phyloP scores from a whole-genome alignment of 2,797 vertebrate genomes.

The Tokudaia tokunoshimensis region DNA sequence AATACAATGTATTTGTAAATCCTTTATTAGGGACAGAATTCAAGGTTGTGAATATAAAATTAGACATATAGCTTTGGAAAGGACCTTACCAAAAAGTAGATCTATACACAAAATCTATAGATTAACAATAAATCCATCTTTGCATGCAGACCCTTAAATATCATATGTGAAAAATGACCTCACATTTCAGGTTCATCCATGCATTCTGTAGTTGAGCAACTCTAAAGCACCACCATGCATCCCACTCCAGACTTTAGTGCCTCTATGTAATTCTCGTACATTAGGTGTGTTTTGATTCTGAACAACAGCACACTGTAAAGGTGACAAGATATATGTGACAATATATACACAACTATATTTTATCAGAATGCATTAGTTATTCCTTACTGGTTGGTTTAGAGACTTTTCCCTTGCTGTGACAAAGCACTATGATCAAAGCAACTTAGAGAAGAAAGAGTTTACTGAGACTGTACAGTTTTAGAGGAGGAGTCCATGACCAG shows the following conservation, averaged over 20 bases:
- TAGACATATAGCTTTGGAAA: neutral
- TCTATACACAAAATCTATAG: neutral
- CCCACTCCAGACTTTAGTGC: neutral
- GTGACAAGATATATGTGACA: neutral
- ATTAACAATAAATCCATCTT: neutral
- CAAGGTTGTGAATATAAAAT: slow-evolving; percentile 24
- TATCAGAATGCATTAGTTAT: neutral
- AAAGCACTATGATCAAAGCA: neutral
- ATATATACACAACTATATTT: too few relatives aligned
- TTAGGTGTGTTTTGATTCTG: neutral
- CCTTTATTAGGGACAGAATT: neutral
- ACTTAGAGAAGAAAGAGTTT: neutral
- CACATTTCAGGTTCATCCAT: neutral
- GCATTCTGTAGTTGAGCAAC: neutral
- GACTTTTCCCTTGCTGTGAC: neutral
- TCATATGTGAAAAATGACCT: neutral
- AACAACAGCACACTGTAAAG: neutral
- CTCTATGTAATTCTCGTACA: neutral
- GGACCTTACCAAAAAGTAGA: neutral
- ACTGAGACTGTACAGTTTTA: neutral
- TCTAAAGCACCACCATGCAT: neutral
- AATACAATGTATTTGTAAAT: neutral
- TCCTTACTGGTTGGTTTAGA: neutral
- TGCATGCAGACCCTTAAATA: neutral
- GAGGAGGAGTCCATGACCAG: neutral